Conservation (phyloP, 2,888 invertebrate species). For the Lasiommata megera region DNA sequence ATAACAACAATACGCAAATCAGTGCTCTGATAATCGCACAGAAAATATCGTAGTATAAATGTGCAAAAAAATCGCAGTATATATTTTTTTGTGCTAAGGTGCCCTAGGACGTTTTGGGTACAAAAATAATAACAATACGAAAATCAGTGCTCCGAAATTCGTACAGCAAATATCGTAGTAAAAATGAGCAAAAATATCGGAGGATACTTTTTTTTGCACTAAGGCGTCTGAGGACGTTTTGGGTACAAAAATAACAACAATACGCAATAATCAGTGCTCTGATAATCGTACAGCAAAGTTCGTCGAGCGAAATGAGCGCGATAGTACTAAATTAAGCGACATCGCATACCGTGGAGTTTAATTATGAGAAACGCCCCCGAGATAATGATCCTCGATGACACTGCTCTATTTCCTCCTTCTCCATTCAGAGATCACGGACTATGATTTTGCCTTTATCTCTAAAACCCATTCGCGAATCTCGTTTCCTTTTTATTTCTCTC, state of each 20-base stretch:
- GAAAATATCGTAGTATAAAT: no score
- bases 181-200: no score
- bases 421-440: not conserved
- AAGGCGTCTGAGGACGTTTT: no score
- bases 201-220: no score
- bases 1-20: no score
- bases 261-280: not conserved
- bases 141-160: not conserved
- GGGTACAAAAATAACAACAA: not conserved
- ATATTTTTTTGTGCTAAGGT: no score
- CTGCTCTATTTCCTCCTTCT: not conserved
- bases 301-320: not conserved
- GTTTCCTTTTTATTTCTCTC: not conserved
- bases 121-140: not conserved
- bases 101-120: no score
- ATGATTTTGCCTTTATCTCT: not conserved
- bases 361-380: not conserved
- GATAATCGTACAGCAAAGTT: no score
- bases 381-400: conserved; percentile 1
- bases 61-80: no score
- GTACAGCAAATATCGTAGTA: no score
- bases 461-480: not conserved
- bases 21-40: no score
- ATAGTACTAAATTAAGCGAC: not conserved
- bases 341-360: not conserved